Base-by-base conservation (phyloP, 2,888 invertebrate genomes). In the Zootermopsis nevadensis region DNA sequence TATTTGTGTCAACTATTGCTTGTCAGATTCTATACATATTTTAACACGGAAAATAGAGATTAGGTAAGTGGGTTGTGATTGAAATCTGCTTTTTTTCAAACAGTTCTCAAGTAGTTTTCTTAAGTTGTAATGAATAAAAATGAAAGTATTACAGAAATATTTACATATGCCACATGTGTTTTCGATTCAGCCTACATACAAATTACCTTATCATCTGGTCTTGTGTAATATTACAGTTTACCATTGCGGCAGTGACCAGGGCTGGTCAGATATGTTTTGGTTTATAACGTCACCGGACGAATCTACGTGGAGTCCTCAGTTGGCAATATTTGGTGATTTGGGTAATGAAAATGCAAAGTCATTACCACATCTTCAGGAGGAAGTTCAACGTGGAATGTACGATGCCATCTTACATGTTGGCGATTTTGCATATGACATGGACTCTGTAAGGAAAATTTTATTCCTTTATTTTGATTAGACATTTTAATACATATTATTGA, bases 341-440 rank as follows among this genome's bases (percentile, higher is more conserved):
- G 99, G 99, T 48, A 96, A 95, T 88, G 94, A 93, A 86, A 98
- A 98, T 90, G 97, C 98, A 1, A 95, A 95, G 86, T 96, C 98
- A 0, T 91, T 99, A 82, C 93, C 95, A 0, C 92, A 96, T 85
- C 90, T 99, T 12, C 97, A 98, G 90, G 92, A 95, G 87, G 98
- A 98, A 88, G 93, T 95, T 0, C 94, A 97, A 87, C 91, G 92
- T 72, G 95, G 93, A 19, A 89, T 93, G 88, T 97, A 97, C 89
- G 97, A 98, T 91, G 93, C 96, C 83, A 93, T 82, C 91, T 31
- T 98, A 82, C 98, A 98, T 90, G 96, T 98, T 69, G 98, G 98
- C 0, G 98, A 98, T 91, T 97, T 98, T 90, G 98, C 98, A 0
- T 98, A 98, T 89, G 96, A 98, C 89, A 96, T 98, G 97, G 91